Conservation (phyloP, 2,888 invertebrate species). For the Nomada lathburiana region DNA sequence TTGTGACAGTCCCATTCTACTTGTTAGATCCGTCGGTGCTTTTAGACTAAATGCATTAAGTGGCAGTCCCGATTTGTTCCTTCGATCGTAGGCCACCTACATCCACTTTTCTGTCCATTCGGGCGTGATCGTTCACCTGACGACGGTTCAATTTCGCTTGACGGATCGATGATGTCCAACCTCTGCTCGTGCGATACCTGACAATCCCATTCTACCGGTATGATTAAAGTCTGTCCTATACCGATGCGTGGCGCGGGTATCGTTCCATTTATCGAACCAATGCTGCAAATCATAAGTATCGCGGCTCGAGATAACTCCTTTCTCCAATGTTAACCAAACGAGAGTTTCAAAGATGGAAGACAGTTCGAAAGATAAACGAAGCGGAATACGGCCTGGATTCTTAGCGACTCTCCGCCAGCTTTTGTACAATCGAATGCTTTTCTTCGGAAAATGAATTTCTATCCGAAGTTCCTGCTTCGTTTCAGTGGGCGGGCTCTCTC, state of each 20-base stretch:
- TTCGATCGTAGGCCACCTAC: neutral
- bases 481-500: neutral
- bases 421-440: slow-evolving; percentile 21
- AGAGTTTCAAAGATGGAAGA: neutral
- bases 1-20: neutral
- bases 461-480: slow-evolving; percentile 19
- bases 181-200: neutral
- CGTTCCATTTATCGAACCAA: neutral
- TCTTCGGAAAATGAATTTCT: slow-evolving; percentile 25
- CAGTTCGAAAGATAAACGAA: neutral
- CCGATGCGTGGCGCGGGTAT: too few relatives aligned
- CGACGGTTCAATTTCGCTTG: slow-evolving; percentile 16
- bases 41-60: slow-evolving; percentile 1
- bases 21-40: neutral
- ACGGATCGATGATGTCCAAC: slow-evolving; percentile 3
- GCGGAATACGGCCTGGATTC: neutral
- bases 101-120: slow-evolving; percentile 15
- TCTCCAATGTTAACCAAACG: neutral
- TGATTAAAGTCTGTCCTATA: neutral
- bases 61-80: neutral
- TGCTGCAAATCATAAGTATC: neutral
- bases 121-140: neutral
- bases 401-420: neutral
- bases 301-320: neutral
- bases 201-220: neutral